Conservation (phyloP, 2,797 vertebrate genomes). For the Bufotes viridis region DNA sequence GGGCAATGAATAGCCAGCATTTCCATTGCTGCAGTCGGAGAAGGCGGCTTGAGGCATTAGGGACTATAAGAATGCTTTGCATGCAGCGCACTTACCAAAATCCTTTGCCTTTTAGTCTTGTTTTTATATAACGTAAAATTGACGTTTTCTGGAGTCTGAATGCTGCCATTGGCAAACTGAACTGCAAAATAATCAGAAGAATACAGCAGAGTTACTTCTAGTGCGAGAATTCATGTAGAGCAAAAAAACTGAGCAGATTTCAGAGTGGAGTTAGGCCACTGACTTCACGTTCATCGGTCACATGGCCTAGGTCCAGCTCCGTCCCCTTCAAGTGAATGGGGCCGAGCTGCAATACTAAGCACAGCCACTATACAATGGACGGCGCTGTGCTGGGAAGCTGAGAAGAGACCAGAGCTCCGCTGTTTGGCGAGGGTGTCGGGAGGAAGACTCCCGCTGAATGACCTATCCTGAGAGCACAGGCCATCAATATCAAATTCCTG, state of each 20-base stretch:
- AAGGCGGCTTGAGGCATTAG: background rate
- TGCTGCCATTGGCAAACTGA: conserved; percentile 87
- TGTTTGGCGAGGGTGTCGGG: too few relatives aligned
- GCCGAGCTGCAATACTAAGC: too few relatives aligned
- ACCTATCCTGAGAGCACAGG: too few relatives aligned
- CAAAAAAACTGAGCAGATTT: background rate
- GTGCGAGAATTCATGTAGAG: background rate
- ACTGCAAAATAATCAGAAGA: conserved; percentile 74
- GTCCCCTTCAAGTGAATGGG: too few relatives aligned
- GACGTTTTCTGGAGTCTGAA: conserved; percentile 75
- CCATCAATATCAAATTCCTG: too few relatives aligned
- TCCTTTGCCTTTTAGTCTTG: conserved; percentile 75
- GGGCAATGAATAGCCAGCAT: background rate
- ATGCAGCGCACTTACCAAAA: conserved; percentile 78
- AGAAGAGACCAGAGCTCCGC: too few relatives aligned
- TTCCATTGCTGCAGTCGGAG: background rate
- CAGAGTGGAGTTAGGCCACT: too few relatives aligned
- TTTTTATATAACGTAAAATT: conserved; percentile 80
- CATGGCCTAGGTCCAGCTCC: too few relatives aligned
- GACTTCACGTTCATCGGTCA: too few relatives aligned
- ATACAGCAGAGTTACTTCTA: background rate
- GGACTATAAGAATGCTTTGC: background rate
- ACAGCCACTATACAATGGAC: too few relatives aligned
- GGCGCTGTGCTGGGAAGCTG: too few relatives aligned
- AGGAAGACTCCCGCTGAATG: too few relatives aligned